A percentile compares a stretch with the other conserved stretches of the same genome.
phyloP scores from a whole-genome alignment of 2,797 vertebrate genomes.

The Poeciliopsis infans region DNA sequence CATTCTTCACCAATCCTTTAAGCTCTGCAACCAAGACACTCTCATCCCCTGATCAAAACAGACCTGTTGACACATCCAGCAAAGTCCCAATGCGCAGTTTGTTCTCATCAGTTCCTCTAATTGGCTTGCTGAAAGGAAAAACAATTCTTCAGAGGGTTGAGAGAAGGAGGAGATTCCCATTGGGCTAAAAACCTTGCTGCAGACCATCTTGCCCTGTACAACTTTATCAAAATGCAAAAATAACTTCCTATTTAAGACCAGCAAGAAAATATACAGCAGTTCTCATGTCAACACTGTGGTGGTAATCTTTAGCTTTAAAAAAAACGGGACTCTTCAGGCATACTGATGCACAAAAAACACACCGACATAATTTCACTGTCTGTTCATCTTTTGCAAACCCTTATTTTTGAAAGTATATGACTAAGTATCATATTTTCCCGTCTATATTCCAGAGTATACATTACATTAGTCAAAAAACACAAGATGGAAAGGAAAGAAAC shows the following conservation, averaged over 20 bases:
- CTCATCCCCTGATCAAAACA: constrained; percentile 81
- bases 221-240: neutral
- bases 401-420: neutral
- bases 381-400: neutral
- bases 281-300: neutral
- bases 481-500: too few species aligned
- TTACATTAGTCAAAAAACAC: too few species aligned
- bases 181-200: neutral
- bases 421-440: too few species aligned
- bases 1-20: constrained; percentile 82
- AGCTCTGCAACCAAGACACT: constrained; percentile 69
- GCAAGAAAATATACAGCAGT: neutral
- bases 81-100: constrained; percentile 54
- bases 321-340: neutral
- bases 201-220: neutral
- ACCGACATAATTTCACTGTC: neutral
- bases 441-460: too few species aligned
- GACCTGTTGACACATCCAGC: constrained; percentile 75
- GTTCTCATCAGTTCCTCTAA: constrained; percentile 12
- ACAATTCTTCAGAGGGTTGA: neutral
- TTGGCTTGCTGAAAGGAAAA: neutral
- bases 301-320: neutral
- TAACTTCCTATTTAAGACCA: neutral
- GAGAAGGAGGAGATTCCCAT: neutral
- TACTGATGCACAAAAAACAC: neutral